phyloP scores from a whole-genome alignment of 2,888 invertebrate species.

The Baronia brevicornis region DNA sequence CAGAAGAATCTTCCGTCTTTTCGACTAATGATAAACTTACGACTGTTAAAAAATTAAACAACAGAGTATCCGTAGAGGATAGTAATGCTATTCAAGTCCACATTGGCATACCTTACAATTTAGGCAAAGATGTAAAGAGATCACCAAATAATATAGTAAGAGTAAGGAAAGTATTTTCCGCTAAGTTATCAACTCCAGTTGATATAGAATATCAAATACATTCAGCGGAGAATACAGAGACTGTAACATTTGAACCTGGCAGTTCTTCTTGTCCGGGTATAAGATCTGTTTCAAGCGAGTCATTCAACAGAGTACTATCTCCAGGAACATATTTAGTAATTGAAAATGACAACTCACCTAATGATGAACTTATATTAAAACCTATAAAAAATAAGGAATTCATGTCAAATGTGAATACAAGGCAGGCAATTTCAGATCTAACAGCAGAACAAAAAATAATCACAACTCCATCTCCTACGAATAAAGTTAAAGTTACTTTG shows the following conservation, averaged over 20 bases:
- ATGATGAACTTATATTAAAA: constrained; percentile 33
- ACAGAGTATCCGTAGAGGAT: constrained; percentile 6
- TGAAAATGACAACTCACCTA: constrained; percentile 27
- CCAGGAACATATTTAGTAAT: constrained; percentile 47
- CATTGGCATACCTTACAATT: constrained; percentile 40
- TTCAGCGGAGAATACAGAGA: constrained; percentile 29
- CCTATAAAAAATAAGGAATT: constrained; percentile 27
- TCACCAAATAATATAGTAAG: constrained; percentile 29
- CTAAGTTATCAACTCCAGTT: constrained; percentile 47
- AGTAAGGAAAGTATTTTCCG: constrained; percentile 47
- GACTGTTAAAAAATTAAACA: too few relatives aligned
- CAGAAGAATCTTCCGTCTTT: constrained; percentile 25
- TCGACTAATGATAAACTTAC: neutral
- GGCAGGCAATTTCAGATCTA: constrained; percentile 5
- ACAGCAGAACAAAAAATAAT: constrained; percentile 2
- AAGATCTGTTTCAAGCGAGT: constrained; percentile 12
- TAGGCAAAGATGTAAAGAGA: constrained; percentile 30
- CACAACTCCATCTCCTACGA: constrained; percentile 24
- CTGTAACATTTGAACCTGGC: constrained; percentile 4
- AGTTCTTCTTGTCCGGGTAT: neutral
- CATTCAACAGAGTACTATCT: constrained; percentile 19
- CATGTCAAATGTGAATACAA: constrained; percentile 14
- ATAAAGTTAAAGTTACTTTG: constrained; percentile 29
- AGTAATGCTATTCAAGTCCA: constrained; percentile 51
- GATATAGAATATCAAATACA: constrained; percentile 54